Percentiles rank a stretch among this genome's conserved stretches.
Conservation (phyloP, 1,140 invertebrate genomes). For the Venustaconcha ellipsiformis region DNA sequence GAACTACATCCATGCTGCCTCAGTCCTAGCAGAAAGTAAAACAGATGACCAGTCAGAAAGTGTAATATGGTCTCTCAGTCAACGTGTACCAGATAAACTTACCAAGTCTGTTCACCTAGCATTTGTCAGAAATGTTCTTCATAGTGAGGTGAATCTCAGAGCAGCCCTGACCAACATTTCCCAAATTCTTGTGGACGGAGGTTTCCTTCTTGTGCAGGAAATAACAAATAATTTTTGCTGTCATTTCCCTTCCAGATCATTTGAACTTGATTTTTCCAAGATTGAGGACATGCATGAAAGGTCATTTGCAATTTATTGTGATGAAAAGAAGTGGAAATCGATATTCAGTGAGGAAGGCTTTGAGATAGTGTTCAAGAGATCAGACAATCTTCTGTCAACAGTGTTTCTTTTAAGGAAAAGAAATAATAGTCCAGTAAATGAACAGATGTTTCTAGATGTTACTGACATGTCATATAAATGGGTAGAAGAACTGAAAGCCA, state of each 20-base stretch:
- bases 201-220: constrained; percentile 85
- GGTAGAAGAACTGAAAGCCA: constrained; percentile 83
- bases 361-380: constrained; percentile 64
- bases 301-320: constrained; percentile 60
- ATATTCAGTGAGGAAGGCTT: constrained; percentile 68
- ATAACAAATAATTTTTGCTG: constrained; percentile 71
- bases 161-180: constrained; percentile 68
- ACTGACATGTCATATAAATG: constrained; percentile 73
- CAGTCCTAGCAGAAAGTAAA: constrained; percentile 42
- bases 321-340: constrained; percentile 56
- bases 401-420: constrained; percentile 59
- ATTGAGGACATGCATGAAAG: constrained; percentile 32
- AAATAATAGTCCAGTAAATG: not conserved
- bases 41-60: constrained; percentile 50
- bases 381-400: constrained; percentile 59
- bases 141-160: constrained; percentile 61
- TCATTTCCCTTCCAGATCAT: constrained; percentile 36
- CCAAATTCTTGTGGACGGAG: constrained; percentile 77
- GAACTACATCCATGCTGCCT: constrained; percentile 64
- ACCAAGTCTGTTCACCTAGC: constrained; percentile 60
- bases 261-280: constrained; percentile 22
- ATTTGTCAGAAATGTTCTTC: constrained; percentile 64
- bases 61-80: constrained; percentile 52
- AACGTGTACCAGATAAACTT: constrained; percentile 34
- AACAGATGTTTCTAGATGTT: constrained; percentile 45